Base-by-base conservation (phyloP, 2,113 vertebrate species). In the Illadopsis cleaveri region DNA sequence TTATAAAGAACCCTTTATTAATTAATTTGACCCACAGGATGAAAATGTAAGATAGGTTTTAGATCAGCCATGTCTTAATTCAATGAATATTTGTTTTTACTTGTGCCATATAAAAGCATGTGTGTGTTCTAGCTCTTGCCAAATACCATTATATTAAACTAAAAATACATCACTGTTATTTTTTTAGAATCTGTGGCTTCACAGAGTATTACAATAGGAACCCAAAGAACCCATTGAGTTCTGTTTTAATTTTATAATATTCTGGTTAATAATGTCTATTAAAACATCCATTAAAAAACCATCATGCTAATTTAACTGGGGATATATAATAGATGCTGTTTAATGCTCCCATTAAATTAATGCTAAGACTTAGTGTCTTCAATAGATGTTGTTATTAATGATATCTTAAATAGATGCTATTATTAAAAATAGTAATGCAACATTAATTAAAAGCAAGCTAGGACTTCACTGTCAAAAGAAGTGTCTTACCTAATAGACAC, bases 231-330 rank as follows among this genome's bases (percentile, higher is more conserved):
- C 81, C 83, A 86, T 27, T 97, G 96, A 95, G 56, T 93, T 84
- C 91, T 48, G 24, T 79, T 97, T 97, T 97, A 96, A 94, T 97
- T 97, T 97, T 93, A 92, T 56, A 96, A 94, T 97, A 97, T 97
- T 97, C 95, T 97, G 58, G 62, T 92, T 98, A 92, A 94, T 97
- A 89, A 94, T 96, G 92, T 97, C 97, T 98, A 97, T 97, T 97
- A 97, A 97, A 97, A 95, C 57, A 94, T 91, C 95, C 95, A 98
- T 98, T 98, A 97, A 98, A 97, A 72, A 95, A 95, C 72, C 88
- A 97, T 98, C 94, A 94, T 91, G 91, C 72, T 97, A 96, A 98
- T 97, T 98, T 98, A 97, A 97, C 86, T 96, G 82, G 84, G 71
- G 97, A 96, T 89, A 91, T 96, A 58, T 96, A 97, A 96, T 92